Evolutionary conservation across 2,797 vertebrate genomes (phyloP).

Genomic region (Sphenopsis melanotis): DNA sequence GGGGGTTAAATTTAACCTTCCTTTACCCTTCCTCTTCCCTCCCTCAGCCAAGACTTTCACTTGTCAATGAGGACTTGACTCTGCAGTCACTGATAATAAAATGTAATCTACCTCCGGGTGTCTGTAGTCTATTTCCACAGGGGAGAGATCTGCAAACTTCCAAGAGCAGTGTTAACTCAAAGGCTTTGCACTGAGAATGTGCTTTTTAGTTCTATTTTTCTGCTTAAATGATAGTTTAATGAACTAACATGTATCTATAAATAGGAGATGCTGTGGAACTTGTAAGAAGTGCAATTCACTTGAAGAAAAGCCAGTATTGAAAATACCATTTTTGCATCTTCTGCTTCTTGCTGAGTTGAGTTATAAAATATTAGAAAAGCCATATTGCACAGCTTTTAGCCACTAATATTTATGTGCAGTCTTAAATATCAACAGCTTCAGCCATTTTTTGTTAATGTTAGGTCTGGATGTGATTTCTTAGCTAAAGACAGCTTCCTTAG

Average conservation of each 20-base stretch:
- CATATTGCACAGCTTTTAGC: neutral
- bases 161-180: neutral
- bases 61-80: neutral
- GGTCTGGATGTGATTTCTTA: slow-evolving; percentile 24
- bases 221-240: neutral
- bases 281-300: neutral
- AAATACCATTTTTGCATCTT: neutral
- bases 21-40: neutral
- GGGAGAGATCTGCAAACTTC: neutral
- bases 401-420: neutral
- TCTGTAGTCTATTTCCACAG: neutral
- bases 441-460: slow-evolving; percentile 39
- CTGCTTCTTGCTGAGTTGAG: neutral
- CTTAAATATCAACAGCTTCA: slow-evolving; percentile 40
- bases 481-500: slow-evolving; percentile 46
- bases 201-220: neutral
- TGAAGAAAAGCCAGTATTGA: neutral
- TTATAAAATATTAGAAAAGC: neutral
- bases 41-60: neutral
- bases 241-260: neutral
- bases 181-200: neutral
- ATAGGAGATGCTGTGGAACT: neutral
- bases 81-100: neutral
- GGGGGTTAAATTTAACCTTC: neutral
- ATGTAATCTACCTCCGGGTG: neutral